These are phyloP conservation scores for Mobula birostris DNA, from an alignment of 2,113 vertebrate species.

Conservation along the genomic window DNA sequence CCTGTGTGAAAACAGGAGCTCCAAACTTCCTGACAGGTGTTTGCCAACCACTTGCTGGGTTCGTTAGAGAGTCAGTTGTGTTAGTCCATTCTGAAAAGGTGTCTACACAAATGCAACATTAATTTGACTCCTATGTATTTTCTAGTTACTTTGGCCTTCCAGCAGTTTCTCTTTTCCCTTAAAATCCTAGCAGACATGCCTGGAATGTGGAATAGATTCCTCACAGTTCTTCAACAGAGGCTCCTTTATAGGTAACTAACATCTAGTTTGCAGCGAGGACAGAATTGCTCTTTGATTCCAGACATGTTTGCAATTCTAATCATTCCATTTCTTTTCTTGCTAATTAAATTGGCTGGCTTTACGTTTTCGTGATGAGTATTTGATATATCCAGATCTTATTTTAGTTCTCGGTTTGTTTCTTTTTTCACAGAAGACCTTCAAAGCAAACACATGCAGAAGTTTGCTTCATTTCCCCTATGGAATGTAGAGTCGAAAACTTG, in stretches of 20 bases:
- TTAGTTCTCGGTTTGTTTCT: not conserved
- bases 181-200: not conserved
- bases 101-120: not conserved
- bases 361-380: not conserved
- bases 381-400: not conserved
- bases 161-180: not conserved
- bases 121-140: not conserved
- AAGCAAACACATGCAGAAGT: not conserved
- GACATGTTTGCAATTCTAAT: slow-evolving; percentile 8
- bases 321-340: slow-evolving; percentile 29
- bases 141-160: not conserved
- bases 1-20: too few species aligned
- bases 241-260: not conserved
- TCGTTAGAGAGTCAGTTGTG: too few species aligned
- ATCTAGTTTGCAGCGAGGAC: not conserved
- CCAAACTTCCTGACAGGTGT: too few species aligned
- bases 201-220: slow-evolving; percentile 29
- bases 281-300: slow-evolving; percentile 8
- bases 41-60: too few species aligned
- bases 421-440: not conserved
- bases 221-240: not conserved
- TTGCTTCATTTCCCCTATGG: not conserved
- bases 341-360: not conserved
- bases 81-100: not conserved
- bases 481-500: not conserved